Base-by-base conservation (phyloP, 2,888 invertebrate species). In the Branchipolynoe longqiensis region DNA sequence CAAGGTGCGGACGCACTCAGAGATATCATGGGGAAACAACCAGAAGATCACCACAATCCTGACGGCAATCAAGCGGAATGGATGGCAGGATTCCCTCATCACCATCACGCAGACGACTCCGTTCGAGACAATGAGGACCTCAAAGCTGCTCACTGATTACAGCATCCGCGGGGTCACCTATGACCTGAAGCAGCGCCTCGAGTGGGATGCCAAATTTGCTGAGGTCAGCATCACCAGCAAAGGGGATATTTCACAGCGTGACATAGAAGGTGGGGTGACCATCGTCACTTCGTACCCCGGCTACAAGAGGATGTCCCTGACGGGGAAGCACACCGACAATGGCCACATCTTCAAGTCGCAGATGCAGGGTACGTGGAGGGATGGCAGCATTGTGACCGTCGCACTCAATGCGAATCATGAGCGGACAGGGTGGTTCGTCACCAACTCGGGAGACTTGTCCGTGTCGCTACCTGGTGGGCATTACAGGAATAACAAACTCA, bases 401-500 rank as follows among this genome's bases (percentile, higher is more conserved):
- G 28, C 31, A 22, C 54, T 86, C 41, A 81, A 38, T 31, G 86
- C 86, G 86, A 85, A 82, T 25, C 84, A 85, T 56, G 41, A 78
- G 33, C 58, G 41, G 8, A 41, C 31, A n/a, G 87, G 85, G 25
- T 59, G 28, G 58, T 40, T 54, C 2, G 28, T 88, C 14, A 84
- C 85, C 14, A 87, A 82, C 82, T 85, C 56, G 38, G 88, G 87
- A 4, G 87, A 87, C 33, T 36, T 88, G 33, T 54, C 74, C 31
- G 33, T 88, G n/a, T 62, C 62, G 14, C 85, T 86, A 12, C 88
- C 88, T 0, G 84, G 85, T 58, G 28, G 59, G 8, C 56, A 18
- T 36, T 85, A 64, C 74, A 56, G 58, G 31, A 41, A 62, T n/a
- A 78, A 14, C 25, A 84, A 85, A 73, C 28, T 87, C 4, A 64